Conservation (phyloP, 2,888 invertebrate species). For the Sphaeridia pumilis region DNA sequence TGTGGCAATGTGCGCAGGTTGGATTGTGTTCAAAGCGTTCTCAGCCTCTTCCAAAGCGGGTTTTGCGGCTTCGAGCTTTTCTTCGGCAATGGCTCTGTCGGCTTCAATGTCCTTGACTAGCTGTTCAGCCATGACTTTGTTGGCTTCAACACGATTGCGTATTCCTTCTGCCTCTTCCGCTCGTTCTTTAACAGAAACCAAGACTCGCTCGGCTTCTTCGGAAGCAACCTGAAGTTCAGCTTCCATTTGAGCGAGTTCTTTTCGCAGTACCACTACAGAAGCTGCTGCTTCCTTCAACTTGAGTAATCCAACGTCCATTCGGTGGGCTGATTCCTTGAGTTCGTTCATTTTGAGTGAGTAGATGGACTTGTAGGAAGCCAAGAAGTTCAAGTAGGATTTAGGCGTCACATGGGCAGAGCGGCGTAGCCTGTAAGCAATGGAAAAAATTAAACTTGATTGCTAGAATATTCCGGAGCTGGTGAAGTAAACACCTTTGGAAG, state of each 20-base stretch:
- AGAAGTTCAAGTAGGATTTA: conserved; percentile 90
- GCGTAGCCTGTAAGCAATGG: conserved; percentile 6
- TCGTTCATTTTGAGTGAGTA: conserved; percentile 81
- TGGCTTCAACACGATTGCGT: conserved; percentile 73
- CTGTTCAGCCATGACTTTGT: conserved; percentile 84
- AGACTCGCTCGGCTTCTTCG: conserved; percentile 75
- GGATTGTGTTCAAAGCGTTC: conserved; percentile 71
- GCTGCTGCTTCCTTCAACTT: conserved; percentile 91
- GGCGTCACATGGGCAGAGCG: conserved; percentile 52
- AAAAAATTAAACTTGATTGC: background rate
- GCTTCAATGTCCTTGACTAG: conserved; percentile 72
- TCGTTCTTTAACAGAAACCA: conserved; percentile 80
- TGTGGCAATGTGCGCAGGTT: conserved; percentile 89
- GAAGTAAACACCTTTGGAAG: conserved; percentile 69
- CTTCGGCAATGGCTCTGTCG: conserved; percentile 82
- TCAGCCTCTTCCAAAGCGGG: conserved; percentile 92
- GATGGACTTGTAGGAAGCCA: conserved; percentile 87
- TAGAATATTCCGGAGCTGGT: conserved; percentile 5
- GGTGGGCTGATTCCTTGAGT: conserved; percentile 72
- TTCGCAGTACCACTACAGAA: conserved; percentile 80
- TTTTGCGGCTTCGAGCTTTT: conserved; percentile 86
- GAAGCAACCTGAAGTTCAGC: conserved; percentile 84
- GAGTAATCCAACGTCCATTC: conserved; percentile 92
- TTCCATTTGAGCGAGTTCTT: conserved; percentile 88
- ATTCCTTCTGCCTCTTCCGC: conserved; percentile 84